Evolutionary conservation across 2,888 invertebrate species (phyloP).

Genomic region (Villa cingulata): DNA sequence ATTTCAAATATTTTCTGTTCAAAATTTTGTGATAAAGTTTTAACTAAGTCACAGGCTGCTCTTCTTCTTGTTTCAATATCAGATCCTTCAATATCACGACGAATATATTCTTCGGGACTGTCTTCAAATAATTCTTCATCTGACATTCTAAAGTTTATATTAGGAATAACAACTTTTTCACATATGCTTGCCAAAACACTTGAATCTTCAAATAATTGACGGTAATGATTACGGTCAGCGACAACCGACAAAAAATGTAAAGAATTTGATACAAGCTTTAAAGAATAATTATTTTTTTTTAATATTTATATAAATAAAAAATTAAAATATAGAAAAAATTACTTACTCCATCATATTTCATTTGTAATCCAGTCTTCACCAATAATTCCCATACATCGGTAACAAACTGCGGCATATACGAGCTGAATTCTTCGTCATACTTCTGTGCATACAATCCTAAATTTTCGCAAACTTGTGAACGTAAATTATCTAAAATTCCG

Average conservation of each 20-base stretch:
- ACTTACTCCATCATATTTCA: conserved; percentile 80
- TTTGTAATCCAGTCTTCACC: conserved; percentile 66
- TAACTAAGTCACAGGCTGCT: conserved; percentile 94
- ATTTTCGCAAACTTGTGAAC: conserved; percentile 94
- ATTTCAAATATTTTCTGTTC: conserved; percentile 77
- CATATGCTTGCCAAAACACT: conserved; percentile 80
- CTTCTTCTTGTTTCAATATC: conserved; percentile 93
- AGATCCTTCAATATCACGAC: conserved; percentile 94
- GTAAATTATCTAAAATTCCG: conserved; percentile 77
- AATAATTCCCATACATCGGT: conserved; percentile 86
- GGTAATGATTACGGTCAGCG: conserved; percentile 79
- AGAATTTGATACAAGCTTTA: conserved; percentile 87
- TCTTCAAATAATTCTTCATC: conserved; percentile 97
- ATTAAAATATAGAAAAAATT: neutral
- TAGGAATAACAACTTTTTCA: conserved; percentile 97
- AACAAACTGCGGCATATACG: conserved; percentile 84
- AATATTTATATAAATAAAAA: neutral
- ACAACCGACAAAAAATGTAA: conserved; percentile 90
- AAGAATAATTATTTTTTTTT: neutral
- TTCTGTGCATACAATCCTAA: conserved; percentile 89
- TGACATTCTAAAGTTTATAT: conserved; percentile 88
- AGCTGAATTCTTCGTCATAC: conserved; percentile 93
- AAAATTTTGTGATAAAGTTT: conserved; percentile 75
- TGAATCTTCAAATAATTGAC: conserved; percentile 77
- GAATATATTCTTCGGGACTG: conserved; percentile 93